phyloP scores from a whole-genome alignment of 2,888 invertebrate genomes.

The Neria commutata region DNA sequence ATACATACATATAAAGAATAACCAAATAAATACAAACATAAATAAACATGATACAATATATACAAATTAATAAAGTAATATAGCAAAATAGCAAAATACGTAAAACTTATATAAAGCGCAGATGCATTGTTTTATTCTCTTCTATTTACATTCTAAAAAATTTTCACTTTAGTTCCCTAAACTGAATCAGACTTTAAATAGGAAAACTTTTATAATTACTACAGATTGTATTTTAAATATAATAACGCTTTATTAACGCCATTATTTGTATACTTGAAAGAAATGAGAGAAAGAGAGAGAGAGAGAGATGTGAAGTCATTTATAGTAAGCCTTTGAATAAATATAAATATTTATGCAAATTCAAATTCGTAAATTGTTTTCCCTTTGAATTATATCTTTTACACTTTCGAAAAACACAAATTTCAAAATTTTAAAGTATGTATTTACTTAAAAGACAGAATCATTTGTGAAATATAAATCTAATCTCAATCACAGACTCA shows the following conservation, averaged over 20 bases:
- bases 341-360: background rate
- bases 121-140: slow-evolving; percentile 5
- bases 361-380: too few relatives aligned
- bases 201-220: slow-evolving; percentile 13
- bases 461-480: too few relatives aligned
- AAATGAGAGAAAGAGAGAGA: slow-evolving; percentile 9
- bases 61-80: slow-evolving; percentile 14
- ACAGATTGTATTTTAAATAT: slow-evolving; percentile 19
- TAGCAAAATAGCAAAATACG: slow-evolving; percentile 5
- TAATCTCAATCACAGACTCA: too few relatives aligned
- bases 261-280: slow-evolving; percentile 29
- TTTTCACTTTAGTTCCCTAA: background rate
- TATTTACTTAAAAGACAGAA: too few relatives aligned
- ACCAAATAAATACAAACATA: slow-evolving; percentile 31
- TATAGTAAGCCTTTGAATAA: background rate
- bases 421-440: too few relatives aligned
- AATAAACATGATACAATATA: slow-evolving; percentile 22
- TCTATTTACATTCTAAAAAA: slow-evolving; percentile 5
- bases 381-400: too few relatives aligned
- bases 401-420: too few relatives aligned
- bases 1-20: slow-evolving; percentile 34
- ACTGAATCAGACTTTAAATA: slow-evolving; percentile 10
- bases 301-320: slow-evolving; percentile 4
- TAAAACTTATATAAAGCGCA: slow-evolving; percentile 3
- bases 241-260: slow-evolving; percentile 27